Conservation (phyloP, 2,113 vertebrate species). For the Plestiodon gilberti region DNA sequence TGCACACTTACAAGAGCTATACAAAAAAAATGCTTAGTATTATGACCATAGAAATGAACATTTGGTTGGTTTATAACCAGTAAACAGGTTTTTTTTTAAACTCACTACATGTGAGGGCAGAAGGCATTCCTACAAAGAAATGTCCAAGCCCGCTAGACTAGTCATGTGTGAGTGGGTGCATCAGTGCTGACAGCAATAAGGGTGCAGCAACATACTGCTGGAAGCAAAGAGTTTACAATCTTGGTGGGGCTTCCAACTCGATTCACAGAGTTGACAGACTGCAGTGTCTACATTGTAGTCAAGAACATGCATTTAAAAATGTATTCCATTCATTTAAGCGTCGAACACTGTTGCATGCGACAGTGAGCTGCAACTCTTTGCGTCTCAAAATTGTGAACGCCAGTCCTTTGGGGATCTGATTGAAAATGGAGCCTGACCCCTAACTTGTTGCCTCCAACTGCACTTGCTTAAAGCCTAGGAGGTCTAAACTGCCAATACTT, state of each 20-base stretch:
- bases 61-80: conserved; percentile 58
- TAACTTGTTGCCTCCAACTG: neutral
- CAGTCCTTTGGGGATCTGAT: neutral
- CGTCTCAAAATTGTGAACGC: neutral
- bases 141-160: neutral
- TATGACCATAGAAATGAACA: conserved; percentile 45
- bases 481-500: neutral
- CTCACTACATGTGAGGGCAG: neutral
- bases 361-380: neutral
- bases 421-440: too few relatives aligned
- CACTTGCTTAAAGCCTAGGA: neutral
- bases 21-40: too few relatives aligned
- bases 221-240: neutral
- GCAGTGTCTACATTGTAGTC: neutral
- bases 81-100: conserved; percentile 48
- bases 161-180: conserved; percentile 8
- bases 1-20: too few relatives aligned
- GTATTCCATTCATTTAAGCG: neutral
- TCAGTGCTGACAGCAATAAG: neutral
- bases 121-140: conserved; percentile 14
- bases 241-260: conserved; percentile 28
- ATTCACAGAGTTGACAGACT: rapidly evolving
- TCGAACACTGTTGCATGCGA: conserved; percentile 10
- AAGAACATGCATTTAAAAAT: rapidly evolving
- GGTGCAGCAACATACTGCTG: neutral